Base-by-base conservation (phyloP, 2,888 invertebrate genomes). In the Ypsolopha scabrella region DNA sequence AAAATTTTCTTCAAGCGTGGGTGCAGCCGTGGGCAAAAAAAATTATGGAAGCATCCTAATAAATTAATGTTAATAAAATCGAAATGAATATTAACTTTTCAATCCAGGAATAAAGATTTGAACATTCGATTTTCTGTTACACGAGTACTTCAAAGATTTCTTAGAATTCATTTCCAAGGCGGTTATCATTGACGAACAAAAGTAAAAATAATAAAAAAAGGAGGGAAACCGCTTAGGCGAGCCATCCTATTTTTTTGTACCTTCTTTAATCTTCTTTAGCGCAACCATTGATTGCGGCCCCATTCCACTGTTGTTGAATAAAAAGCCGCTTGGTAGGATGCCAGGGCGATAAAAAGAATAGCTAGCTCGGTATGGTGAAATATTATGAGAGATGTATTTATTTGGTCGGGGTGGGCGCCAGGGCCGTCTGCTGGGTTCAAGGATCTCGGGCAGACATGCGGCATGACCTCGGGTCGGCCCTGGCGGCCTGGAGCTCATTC, bases 321-420 rank as follows among this genome's bases (percentile, higher is more conserved):
- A 80, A 79, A 79, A 78, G 70, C 65, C 70, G 67, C 67, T 81
- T 83, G 83, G 79, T 80, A 77, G 69, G 75, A 80, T 80, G 81
- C 81, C 80, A 82, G 70, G 59, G 58, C 66, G 67, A 71, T 76
- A 75, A 74, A 80, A 80, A 79, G 75, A 80, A 80, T 78, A 68
- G 68, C 65, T 59, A 58, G 59, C 68, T 61, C 56, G 63, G 64
- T 71, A 67, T 74, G 70, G 59, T 64, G 67, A 75, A 72, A 75
- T 75, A 78, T 75, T 71, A 74, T 71, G 64, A 65, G 59, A 67
- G 60, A 62, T 65, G 61, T 68, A 64, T 63, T 35, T 51, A 35
- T 11, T 44, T 46, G 46, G 35, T 11, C 35, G 35, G 14, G 4
- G 36, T 10, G 33, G 49, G 49, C 33, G 48, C 41, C 49, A 8